Percentiles rank a stretch among this genome's conserved stretches.
These are phyloP conservation scores for Grallaria varia DNA, from an alignment of 2,113 vertebrate species.

Conservation along the genomic window DNA sequence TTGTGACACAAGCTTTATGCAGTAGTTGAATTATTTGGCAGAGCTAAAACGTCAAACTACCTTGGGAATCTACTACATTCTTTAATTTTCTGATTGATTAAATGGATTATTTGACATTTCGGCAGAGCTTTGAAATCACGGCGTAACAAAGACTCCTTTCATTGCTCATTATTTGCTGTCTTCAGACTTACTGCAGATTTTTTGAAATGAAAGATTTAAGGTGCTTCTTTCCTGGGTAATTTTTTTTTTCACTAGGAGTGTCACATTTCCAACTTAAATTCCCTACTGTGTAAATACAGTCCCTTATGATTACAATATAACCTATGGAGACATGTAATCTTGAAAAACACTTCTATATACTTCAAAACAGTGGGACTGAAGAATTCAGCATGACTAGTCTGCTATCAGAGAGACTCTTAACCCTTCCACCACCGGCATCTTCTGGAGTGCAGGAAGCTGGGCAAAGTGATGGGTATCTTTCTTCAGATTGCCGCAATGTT, in stretches of 20 bases:
- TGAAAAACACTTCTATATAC: conserved; percentile 17
- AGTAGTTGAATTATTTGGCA: conserved; percentile 66
- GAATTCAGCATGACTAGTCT: background rate
- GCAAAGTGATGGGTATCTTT: background rate
- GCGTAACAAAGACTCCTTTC: conserved; percentile 74
- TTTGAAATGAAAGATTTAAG: conserved; percentile 67
- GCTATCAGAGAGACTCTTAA: conserved; percentile 18
- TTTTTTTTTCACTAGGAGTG: conserved; percentile 54
- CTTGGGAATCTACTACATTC: conserved; percentile 69
- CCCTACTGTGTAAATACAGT: conserved; percentile 50
- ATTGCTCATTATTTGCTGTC: conserved; percentile 68
- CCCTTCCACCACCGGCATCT: background rate
- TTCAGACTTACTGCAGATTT: conserved; percentile 61
- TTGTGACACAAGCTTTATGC: conserved; percentile 72
- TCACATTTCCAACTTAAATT: conserved; percentile 34
- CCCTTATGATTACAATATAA: conserved; percentile 60
- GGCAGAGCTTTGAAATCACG: conserved; percentile 68
- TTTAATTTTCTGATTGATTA: conserved; percentile 82
- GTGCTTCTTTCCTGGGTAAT: conserved; percentile 61
- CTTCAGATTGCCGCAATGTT: background rate
- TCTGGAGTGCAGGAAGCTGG: background rate
- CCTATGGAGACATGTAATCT: conserved; percentile 36
- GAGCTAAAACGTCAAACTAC: conserved; percentile 55
- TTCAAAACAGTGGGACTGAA: background rate
- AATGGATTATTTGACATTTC: conserved; percentile 82